A percentile compares a stretch with the other conserved stretches of the same genome.
phyloP scores from a whole-genome alignment of 2,797 vertebrate genomes.

The Paramormyrops hopkinsi region DNA sequence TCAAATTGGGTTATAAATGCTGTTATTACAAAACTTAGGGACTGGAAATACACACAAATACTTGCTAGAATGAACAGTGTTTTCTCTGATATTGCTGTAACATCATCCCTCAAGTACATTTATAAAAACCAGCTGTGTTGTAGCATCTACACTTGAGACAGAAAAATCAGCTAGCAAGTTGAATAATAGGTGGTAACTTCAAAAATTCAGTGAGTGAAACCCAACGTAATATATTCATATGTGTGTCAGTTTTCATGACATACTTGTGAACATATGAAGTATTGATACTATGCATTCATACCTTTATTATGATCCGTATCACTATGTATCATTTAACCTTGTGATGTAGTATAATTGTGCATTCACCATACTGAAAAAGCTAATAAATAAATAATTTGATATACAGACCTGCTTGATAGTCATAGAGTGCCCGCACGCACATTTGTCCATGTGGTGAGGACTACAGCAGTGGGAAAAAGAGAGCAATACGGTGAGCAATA shows the following conservation, averaged over 20 bases:
- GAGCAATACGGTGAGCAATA: neutral
- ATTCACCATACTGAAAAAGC: neutral
- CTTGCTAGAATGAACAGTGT: neutral
- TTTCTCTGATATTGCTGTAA: neutral
- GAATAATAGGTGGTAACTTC: neutral
- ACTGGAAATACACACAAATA: neutral
- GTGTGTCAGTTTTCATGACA: neutral
- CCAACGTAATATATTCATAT: neutral
- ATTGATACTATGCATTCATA: neutral
- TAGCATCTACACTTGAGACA: neutral
- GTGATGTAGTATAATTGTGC: neutral
- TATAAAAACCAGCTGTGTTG: neutral
- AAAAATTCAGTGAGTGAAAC: neutral
- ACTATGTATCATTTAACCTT: neutral
- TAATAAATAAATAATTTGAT: neutral
- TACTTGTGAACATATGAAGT: neutral
- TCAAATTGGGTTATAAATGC: neutral
- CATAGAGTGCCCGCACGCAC: conserved; percentile 21
- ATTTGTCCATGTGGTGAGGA: neutral
- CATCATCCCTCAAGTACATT: neutral
- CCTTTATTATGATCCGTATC: neutral
- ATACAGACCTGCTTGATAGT: conserved; percentile 25
- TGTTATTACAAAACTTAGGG: neutral
- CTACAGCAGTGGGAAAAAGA: conserved; percentile 9
- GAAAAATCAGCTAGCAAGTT: neutral